phyloP scores from a whole-genome alignment of 2,113 vertebrate species.

The Equus przewalskii region DNA sequence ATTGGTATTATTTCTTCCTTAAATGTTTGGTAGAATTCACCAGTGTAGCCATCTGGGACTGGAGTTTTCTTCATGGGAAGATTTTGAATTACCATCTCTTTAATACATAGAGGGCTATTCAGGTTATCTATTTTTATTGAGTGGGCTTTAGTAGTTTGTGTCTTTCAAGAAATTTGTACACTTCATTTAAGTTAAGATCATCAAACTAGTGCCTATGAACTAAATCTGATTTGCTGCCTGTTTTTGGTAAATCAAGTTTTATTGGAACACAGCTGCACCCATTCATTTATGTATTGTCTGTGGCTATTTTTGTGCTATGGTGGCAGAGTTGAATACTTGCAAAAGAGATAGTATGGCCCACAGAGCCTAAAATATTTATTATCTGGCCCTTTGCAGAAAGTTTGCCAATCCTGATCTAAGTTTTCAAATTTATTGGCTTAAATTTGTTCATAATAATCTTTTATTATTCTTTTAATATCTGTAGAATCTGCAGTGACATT shows the following conservation, averaged over 20 bases:
- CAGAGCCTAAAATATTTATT: neutral
- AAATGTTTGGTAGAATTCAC: conserved; percentile 1
- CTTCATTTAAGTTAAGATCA: neutral
- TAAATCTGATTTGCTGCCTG: neutral
- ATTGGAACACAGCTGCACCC: neutral
- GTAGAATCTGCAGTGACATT: neutral
- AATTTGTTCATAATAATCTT: neutral
- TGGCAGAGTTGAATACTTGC: neutral
- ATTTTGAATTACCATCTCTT: neutral
- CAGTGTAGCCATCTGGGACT: neutral
- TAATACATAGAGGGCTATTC: neutral
- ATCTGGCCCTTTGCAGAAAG: neutral
- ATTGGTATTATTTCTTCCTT: neutral
- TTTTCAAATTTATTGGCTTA: conserved; percentile 2
- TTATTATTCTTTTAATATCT: neutral
- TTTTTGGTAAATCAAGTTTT: conserved; percentile 32
- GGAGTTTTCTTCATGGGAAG: neutral
- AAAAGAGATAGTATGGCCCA: neutral
- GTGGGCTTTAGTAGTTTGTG: neutral
- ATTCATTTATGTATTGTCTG: neutral
- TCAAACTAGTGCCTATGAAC: neutral
- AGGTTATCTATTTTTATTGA: neutral
- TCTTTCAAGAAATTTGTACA: neutral
- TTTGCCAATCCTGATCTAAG: neutral
- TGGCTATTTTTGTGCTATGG: conserved; percentile 1